Percentiles rank a stretch among this genome's conserved stretches.
phyloP scores from a whole-genome alignment of 2,888 invertebrate species.

The Pristionchus fissidentatus region DNA sequence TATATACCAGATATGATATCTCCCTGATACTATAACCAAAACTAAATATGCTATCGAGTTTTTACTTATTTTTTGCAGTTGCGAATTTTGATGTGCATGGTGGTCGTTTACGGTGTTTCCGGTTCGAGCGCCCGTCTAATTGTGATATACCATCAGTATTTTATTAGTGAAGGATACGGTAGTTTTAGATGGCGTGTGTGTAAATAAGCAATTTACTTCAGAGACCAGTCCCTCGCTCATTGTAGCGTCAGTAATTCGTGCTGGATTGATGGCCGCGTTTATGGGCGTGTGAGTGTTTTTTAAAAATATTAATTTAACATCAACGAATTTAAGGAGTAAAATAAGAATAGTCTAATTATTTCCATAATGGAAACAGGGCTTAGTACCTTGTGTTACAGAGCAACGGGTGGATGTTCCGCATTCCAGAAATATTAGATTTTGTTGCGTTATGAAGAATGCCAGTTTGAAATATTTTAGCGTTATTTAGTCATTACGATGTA shows the following conservation, averaged over 20 bases:
- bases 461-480: no score
- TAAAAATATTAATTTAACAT: no score
- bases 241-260: neutral
- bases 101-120: neutral
- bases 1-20: no score
- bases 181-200: neutral
- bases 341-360: neutral
- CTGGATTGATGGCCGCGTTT: neutral
- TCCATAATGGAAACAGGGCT: no score
- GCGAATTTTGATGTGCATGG: neutral
- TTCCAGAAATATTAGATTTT: no score
- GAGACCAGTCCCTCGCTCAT: neutral
- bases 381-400: no score
- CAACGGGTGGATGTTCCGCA: no score
- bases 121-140: neutral
- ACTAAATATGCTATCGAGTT: no score
- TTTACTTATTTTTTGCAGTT: neutral
- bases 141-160: neutral
- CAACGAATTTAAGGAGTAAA: neutral
- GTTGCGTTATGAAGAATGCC: no score
- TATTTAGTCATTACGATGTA: no score
- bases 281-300: neutral
- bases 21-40: no score
- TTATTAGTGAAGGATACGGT: neutral
- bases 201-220: neutral